Base-by-base conservation (phyloP, 2,797 vertebrate species). In the Hemibagrus guttatus region DNA sequence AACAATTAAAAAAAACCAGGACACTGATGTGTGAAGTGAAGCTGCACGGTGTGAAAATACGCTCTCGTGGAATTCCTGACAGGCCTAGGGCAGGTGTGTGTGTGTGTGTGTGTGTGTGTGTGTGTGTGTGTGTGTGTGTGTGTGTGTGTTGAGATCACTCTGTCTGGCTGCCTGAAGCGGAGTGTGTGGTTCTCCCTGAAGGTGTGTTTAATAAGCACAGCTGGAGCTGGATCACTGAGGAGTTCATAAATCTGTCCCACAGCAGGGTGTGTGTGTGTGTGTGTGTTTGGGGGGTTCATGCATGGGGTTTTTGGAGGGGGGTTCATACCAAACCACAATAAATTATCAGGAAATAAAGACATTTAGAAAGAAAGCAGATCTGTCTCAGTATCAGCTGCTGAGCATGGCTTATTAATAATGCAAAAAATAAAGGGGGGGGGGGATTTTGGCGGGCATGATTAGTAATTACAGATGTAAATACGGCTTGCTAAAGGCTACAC, bases 151-250 rank as follows among this genome's bases (percentile, higher is more conserved):
- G 54, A 1, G 19, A 26, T 56, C 21, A 21, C 64, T 19, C 28
- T n/a, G 85, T 31, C 59, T 64, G 69, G 80, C 69, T 26, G 35
- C 68, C 31, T 75, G 42, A 17, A 35, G n/a, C 21, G 6, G 75
- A 9, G 80, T 81, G 59, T 83, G 81, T 6, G 72, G 46, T 59
- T 84, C 81, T 28, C 69, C 56, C 56, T 12, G 66, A n/a, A 84
- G 80, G 72, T 84, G 81, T 87, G 88, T 84, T 83, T 89, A 89
- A 89, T 87, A 88, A 85, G 85, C 75, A 88, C 88, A 88, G 90
- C 84, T 85, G 87, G 90, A 61, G 83, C 79, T 85, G 78, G 76
- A 90, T 84, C 81, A 83, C 76, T 83, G 74, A 58, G 66, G 42
- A 74, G 63, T 80, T 86, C 84, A 85, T 90, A 89, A 90, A 90